Conservation (phyloP, 1,140 invertebrate genomes). For the Zaprionus taronus region DNA sequence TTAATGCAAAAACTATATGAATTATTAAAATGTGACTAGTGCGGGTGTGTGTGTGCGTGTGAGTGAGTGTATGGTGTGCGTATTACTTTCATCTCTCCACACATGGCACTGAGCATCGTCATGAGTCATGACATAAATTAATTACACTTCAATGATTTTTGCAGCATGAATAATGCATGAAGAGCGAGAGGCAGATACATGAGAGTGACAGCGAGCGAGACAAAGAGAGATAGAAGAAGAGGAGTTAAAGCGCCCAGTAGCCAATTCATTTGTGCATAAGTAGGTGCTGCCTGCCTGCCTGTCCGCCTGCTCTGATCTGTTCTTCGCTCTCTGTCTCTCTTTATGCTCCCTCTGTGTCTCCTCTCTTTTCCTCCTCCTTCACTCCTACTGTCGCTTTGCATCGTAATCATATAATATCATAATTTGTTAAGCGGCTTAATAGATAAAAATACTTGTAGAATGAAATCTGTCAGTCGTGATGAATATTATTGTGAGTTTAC, state of each 20-base stretch:
- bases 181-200: background rate
- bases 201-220: background rate
- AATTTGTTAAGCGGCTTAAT: slow-evolving; percentile 23
- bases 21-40: slow-evolving; percentile 66
- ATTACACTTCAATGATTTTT: slow-evolving; percentile 76
- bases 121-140: slow-evolving; percentile 66
- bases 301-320: background rate
- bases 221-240: background rate
- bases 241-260: background rate
- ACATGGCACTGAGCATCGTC: slow-evolving; percentile 11
- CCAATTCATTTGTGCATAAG: slow-evolving; percentile 7
- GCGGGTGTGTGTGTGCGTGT: slow-evolving; percentile 1
- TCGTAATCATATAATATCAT: slow-evolving; percentile 21
- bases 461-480: background rate
- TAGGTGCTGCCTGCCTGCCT: background rate
- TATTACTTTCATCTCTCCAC: slow-evolving; percentile 56
- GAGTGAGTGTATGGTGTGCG: slow-evolving; percentile 11
- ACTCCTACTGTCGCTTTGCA: background rate
- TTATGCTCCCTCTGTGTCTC: background rate
- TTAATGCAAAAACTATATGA: slow-evolving; percentile 75
- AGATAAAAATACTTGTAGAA: background rate
- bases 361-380: too few relatives aligned
- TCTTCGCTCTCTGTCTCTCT: background rate
- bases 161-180: slow-evolving; percentile 67
- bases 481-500: background rate